These are phyloP conservation scores for Prochilodus magdalenae DNA, from an alignment of 2,113 vertebrate species.

Conservation along the genomic window DNA sequence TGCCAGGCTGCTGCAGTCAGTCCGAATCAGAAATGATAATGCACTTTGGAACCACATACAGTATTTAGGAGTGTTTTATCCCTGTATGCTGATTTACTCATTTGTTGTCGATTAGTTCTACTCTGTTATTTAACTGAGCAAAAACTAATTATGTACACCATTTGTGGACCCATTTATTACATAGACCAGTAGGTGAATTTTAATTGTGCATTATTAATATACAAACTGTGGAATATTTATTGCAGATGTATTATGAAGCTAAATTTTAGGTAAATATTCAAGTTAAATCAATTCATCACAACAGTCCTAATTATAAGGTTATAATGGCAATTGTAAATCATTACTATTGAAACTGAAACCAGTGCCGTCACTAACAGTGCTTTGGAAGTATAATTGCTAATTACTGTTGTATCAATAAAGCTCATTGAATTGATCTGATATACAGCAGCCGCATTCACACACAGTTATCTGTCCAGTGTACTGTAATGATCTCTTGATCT, in stretches of 20 bases:
- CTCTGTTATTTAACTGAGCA: too few relatives aligned
- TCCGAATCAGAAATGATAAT: too few relatives aligned
- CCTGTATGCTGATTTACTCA: too few relatives aligned
- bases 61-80: too few relatives aligned
- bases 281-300: neutral
- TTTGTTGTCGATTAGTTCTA: too few relatives aligned
- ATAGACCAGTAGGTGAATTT: neutral
- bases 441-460: neutral
- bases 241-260: neutral
- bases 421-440: neutral
- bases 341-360: neutral
- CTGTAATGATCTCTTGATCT: conserved; percentile 12
- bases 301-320: neutral
- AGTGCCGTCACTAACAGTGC: neutral
- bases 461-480: neutral
- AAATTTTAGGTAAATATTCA: neutral
- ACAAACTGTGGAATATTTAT: neutral
- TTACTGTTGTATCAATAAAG: neutral
- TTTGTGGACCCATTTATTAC: too few relatives aligned
- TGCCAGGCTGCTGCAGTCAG: too few relatives aligned
- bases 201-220: neutral
- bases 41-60: too few relatives aligned
- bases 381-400: neutral
- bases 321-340: neutral
- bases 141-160: too few relatives aligned